Percentiles rank a stretch among this genome's conserved stretches.
phyloP scores from a whole-genome alignment of 2,888 invertebrate genomes.

The Creontiades dilutus region DNA sequence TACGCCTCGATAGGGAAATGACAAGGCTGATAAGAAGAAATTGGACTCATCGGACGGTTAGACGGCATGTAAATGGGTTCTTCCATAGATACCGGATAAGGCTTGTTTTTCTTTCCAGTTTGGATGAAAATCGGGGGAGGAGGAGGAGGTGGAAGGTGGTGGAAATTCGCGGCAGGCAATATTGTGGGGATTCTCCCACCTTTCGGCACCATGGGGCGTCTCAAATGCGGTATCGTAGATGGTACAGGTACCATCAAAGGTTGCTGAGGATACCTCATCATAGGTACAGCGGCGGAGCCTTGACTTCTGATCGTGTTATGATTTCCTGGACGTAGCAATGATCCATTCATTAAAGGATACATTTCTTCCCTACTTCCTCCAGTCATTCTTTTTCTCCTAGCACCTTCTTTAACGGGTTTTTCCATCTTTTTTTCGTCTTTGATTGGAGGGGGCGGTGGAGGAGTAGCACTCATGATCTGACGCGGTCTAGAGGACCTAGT shows the following conservation, averaged over 20 bases:
- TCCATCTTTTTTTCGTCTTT: constrained; percentile 82
- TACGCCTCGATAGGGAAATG: constrained; percentile 82
- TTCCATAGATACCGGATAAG: constrained; percentile 77
- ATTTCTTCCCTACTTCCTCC: constrained; percentile 82
- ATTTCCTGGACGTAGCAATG: constrained; percentile 75
- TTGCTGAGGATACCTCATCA: constrained; percentile 74
- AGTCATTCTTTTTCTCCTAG: constrained; percentile 81
- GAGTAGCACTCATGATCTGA: constrained; percentile 89
- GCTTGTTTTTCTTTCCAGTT: constrained; percentile 78
- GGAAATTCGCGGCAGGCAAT: constrained; percentile 76
- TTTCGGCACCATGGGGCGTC: constrained; percentile 72
- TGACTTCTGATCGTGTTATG: constrained; percentile 75
- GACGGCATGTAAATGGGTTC: constrained; percentile 82
- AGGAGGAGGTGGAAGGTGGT: constrained; percentile 77
- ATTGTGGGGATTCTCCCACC: constrained; percentile 71
- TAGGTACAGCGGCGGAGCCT: constrained; percentile 50
- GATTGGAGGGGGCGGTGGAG: constrained; percentile 86
- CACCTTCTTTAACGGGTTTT: constrained; percentile 39
- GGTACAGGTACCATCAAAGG: constrained; percentile 76
- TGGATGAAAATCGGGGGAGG: constrained; percentile 78
- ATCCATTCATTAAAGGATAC: constrained; percentile 79
- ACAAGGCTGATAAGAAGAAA: constrained; percentile 83
- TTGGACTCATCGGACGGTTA: constrained; percentile 81
- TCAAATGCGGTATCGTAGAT: constrained; percentile 77
- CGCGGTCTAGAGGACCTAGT: constrained; percentile 84